These are phyloP conservation scores for Scylla paramamosain DNA, from an alignment of 1,140 invertebrate genomes.

Conservation along the genomic window DNA sequence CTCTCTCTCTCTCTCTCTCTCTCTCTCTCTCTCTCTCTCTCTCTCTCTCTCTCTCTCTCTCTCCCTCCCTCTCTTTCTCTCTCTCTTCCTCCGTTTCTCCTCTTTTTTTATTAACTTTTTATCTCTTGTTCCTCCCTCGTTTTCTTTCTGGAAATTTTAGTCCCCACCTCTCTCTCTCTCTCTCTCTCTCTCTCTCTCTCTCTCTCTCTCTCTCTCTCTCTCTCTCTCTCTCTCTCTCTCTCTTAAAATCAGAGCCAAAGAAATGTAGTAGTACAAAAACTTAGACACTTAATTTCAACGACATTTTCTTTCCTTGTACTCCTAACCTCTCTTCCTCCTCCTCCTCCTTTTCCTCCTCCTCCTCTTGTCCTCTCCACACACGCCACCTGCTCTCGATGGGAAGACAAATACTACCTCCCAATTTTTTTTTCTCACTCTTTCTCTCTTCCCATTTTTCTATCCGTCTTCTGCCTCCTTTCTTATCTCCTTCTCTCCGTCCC, in stretches of 20 bases:
- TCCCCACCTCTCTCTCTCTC: not conserved
- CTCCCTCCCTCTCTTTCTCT: not conserved
- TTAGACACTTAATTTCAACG: not conserved
- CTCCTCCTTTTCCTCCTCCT: not conserved
- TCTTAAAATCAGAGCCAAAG: too few species aligned
- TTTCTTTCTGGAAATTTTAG: not conserved
- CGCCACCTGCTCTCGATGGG: not conserved
- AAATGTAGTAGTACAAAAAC: not conserved
- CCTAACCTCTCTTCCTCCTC: not conserved
- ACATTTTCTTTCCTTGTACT: not conserved
- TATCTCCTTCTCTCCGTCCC: too few species aligned
- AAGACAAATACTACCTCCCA: not conserved
- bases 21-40: too few species aligned
- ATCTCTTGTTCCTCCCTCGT: not conserved
- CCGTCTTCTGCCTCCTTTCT: not conserved
- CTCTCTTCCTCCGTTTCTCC: not conserved
- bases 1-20: too few species aligned
- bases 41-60: not conserved
- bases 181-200: not conserved
- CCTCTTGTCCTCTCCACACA: not conserved
- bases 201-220: not conserved
- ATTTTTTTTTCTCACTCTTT: not conserved
- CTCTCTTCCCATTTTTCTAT: not conserved
- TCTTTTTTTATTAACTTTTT: not conserved
- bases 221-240: not conserved